A percentile compares a stretch with the other conserved stretches of the same genome.
Conservation (phyloP, 1,140 invertebrate species). For the Drosophila quadrilineata region DNA sequence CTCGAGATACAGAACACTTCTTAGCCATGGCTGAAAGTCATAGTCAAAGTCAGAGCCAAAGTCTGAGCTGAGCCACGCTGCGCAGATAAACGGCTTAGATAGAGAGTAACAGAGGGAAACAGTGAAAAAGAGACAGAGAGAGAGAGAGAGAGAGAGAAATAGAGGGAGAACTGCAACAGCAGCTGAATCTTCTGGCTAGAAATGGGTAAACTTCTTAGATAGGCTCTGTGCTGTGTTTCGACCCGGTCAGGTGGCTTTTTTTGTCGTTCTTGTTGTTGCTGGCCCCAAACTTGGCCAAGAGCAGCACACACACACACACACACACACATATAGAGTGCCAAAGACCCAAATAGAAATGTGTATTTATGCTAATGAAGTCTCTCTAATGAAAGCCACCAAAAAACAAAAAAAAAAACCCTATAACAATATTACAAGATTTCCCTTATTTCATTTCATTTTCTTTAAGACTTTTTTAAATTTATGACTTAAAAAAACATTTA, state of each 20-base stretch:
- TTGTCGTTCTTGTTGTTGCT: conserved; percentile 1
- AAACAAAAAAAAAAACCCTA: background rate
- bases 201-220: conserved; percentile 18
- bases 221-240: conserved; percentile 5
- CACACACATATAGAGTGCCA: background rate
- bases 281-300: conserved; percentile 27
- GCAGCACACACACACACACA: background rate
- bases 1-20: conserved; percentile 46
- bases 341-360: conserved; percentile 25
- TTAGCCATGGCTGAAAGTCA: conserved; percentile 26
- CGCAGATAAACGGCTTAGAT: background rate
- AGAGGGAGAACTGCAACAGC: conserved; percentile 1
- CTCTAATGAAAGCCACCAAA: conserved; percentile 27
- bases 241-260: conserved; percentile 40
- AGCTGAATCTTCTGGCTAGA: conserved; percentile 8
- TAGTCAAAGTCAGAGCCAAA: conserved; percentile 1
- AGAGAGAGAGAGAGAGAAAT: background rate
- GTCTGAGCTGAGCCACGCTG: background rate
- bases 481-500: too few relatives aligned
- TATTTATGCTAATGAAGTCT: conserved; percentile 44
- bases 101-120: background rate
- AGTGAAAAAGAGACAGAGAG: background rate
- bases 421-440: too few relatives aligned
- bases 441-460: too few relatives aligned
- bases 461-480: too few relatives aligned